Evolutionary conservation across 2,113 vertebrate genomes (phyloP), one percentile per base, ranked within the genome.

Genomic region (Plecturocebus donacophilus): DNA sequence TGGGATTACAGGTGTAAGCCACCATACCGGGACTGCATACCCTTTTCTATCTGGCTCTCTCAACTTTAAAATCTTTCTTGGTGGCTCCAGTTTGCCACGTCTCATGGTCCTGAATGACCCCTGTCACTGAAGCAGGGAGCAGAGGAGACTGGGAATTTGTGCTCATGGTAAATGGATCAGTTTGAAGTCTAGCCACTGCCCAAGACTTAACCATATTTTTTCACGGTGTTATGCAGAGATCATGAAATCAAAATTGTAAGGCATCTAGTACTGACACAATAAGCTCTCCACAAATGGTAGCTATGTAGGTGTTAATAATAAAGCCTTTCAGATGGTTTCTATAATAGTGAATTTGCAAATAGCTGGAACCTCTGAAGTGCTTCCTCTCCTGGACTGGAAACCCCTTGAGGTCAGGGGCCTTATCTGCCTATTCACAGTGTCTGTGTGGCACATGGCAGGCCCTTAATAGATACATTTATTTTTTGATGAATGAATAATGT

Each of bases 401-500:
- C 21, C 14, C 13, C 14, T 8, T 1, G 14, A 64, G 30, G 73
- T 3, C 40, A 27, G 75, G n/a, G n/a, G 0, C 7, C 45, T 77
- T 35, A 1, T 61, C 19, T 73, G 13, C 35, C 17, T 56, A 35
- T 56, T 54, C 49, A n/a, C 1, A 12, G 2, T n/a, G 21, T 35
- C 40, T 20, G 9, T 35, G 40, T 84, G 76, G 52, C 17, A 20
- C 16, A 13, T 17, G 52, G 45, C 38, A 73, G 47, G 21, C 13
- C 40, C 47, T 86, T 66, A 17, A 30, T 75, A 7, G 66, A 14
- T 49, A 7, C 23, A 30, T 35, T 70, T 92, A 56, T 47, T 93
- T 96, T 52, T 66, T n/a, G 25, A 77, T 95, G 56, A 87, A 47
- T 90, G 68, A 84, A 52, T 52, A 90, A 49, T 89, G 42, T 56